phyloP scores from a whole-genome alignment of 2,888 invertebrate genomes.

The Pardosa pseudoannulata region DNA sequence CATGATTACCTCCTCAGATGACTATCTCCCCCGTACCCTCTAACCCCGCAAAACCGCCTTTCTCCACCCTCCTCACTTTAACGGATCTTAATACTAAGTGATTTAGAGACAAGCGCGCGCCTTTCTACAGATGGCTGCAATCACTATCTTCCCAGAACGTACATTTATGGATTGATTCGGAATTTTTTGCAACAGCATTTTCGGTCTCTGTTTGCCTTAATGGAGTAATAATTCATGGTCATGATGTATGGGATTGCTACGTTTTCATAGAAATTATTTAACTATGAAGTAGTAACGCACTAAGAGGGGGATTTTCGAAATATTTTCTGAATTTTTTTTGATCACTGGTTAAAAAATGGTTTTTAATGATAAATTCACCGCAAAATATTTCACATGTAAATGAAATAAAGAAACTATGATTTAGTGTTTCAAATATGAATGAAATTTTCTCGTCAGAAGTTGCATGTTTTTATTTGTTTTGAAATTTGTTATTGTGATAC shows the following conservation, averaged over 20 bases:
- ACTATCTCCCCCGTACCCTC: constrained; percentile 45
- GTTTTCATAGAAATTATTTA: not conserved
- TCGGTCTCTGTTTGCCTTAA: too few species aligned
- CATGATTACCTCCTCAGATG: constrained; percentile 56
- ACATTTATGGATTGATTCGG: not conserved
- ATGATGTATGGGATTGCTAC: not conserved
- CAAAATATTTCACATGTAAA: too few species aligned
- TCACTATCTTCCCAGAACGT: constrained; percentile 29
- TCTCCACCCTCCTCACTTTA: not conserved
- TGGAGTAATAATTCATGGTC: not conserved
- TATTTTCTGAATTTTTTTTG: too few species aligned
- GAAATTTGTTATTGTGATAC: too few species aligned
- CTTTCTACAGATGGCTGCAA: constrained; percentile 18
- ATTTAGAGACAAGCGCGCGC: constrained; percentile 29
- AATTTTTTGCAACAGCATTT: not conserved
- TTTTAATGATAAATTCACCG: too few species aligned
- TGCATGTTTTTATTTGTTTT: too few species aligned
- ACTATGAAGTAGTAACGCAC: too few species aligned
- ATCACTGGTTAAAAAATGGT: too few species aligned
- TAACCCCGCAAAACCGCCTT: constrained; percentile 29
- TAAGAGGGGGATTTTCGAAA: too few species aligned
- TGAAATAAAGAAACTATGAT: too few species aligned
- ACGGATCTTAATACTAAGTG: constrained; percentile 50
- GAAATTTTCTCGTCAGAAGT: too few species aligned
- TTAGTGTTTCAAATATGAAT: too few species aligned